These are phyloP conservation scores for Tolmerus cingulatus DNA, from an alignment of 2,888 invertebrate species.

Conservation along the genomic window DNA sequence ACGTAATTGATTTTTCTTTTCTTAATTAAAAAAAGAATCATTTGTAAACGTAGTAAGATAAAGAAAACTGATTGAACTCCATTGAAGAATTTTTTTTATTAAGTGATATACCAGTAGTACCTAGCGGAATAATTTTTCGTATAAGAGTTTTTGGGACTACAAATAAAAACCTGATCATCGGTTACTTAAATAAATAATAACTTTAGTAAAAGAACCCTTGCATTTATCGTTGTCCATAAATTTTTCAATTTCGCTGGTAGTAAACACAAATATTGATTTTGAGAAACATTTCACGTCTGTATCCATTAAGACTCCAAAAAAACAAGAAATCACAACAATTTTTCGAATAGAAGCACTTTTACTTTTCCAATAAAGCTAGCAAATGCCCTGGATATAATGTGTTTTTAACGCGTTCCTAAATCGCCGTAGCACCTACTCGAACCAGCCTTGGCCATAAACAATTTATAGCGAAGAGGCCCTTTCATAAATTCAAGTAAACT, in stretches of 20 bases:
- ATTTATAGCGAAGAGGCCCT: background rate
- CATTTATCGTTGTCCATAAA: background rate
- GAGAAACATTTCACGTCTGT: background rate
- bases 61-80: too few relatives aligned
- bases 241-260: background rate
- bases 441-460: background rate
- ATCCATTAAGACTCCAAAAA: background rate
- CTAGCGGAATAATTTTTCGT: too few relatives aligned
- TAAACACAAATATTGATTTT: background rate
- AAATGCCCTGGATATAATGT: background rate
- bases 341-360: background rate
- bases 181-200: too few relatives aligned
- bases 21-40: too few relatives aligned
- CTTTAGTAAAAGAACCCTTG: too few relatives aligned
- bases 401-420: background rate
- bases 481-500: background rate
- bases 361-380: background rate
- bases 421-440: background rate
- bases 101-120: too few relatives aligned
- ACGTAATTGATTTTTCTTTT: too few relatives aligned
- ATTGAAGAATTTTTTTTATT: too few relatives aligned
- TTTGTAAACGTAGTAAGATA: too few relatives aligned
- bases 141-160: too few relatives aligned
- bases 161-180: too few relatives aligned
- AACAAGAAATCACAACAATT: background rate